Conservation (phyloP, 2,113 vertebrate species). For the Lonchura striata region DNA sequence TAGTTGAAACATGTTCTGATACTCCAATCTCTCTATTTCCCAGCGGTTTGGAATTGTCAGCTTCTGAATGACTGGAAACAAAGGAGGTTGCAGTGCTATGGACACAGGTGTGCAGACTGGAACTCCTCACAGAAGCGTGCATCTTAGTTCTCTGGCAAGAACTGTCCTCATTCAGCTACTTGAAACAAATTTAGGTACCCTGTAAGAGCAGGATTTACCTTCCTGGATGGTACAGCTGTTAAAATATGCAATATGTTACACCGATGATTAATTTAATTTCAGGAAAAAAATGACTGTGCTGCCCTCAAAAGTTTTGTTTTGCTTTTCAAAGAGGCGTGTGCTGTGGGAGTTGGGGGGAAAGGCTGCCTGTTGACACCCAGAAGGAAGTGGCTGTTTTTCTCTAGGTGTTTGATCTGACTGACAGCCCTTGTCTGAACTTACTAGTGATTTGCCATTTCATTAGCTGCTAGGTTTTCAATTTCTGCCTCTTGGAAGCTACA, state of each 20-base stretch:
- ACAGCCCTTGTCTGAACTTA: constrained; percentile 84
- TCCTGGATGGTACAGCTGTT: background rate
- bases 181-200: background rate
- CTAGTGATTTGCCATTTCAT: constrained; percentile 93
- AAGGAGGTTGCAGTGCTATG: accelerated
- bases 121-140: accelerated
- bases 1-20: background rate
- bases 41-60: background rate
- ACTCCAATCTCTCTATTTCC: background rate
- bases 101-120: no score
- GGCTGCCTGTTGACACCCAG: constrained; percentile 14
- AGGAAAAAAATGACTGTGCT: background rate
- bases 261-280: constrained; percentile 29
- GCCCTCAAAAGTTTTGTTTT: background rate
- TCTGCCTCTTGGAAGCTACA: constrained; percentile 95
- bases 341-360: background rate
- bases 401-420: constrained; percentile 76
- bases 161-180: background rate
- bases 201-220: background rate
- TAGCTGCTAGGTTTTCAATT: constrained; percentile 98
- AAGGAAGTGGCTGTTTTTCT: constrained; percentile 66
- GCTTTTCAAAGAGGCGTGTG: background rate
- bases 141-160: background rate
- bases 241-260: background rate
- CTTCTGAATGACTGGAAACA: background rate